phyloP scores from a whole-genome alignment of 1,140 invertebrate species.

The Tetramorium simillimum region DNA sequence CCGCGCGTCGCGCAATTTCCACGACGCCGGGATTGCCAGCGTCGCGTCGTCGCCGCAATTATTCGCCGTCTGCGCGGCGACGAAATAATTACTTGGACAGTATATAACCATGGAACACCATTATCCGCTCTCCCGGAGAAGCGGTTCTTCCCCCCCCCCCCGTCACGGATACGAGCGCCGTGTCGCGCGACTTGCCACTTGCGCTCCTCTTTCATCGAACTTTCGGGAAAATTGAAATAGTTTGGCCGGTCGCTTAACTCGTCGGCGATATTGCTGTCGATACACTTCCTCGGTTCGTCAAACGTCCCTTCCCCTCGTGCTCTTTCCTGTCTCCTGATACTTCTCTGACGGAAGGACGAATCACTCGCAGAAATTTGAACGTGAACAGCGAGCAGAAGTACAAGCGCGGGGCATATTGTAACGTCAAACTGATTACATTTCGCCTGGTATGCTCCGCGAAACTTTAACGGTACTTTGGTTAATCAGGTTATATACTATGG shows the following conservation, averaged over 20 bases:
- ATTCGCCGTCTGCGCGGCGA: conserved; percentile 54
- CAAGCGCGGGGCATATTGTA: background rate
- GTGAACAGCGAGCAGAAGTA: background rate
- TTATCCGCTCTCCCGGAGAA: conserved; percentile 46
- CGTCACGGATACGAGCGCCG: background rate
- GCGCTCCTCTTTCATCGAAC: conserved; percentile 46
- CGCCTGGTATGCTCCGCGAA: conserved; percentile 12
- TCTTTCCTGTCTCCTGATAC: background rate
- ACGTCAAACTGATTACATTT: conserved; percentile 31
- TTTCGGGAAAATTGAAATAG: conserved; percentile 63
- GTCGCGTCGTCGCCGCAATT: conserved; percentile 59
- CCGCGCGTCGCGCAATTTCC: conserved; percentile 1
- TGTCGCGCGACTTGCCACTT: background rate
- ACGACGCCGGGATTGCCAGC: conserved; percentile 4
- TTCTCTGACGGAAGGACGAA: background rate
- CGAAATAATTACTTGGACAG: conserved; percentile 68
- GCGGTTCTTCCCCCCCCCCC: background rate
- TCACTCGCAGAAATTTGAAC: background rate
- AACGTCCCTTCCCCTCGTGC: background rate
- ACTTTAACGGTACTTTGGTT: conserved; percentile 51
- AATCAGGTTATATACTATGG: conserved; percentile 39
- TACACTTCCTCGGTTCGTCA: background rate
- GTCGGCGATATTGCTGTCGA: background rate
- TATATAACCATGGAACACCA: conserved; percentile 31
- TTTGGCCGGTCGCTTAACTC: conserved; percentile 5